phyloP scores from a whole-genome alignment of 2,113 vertebrate genomes.

The Platysternon megacephalum region DNA sequence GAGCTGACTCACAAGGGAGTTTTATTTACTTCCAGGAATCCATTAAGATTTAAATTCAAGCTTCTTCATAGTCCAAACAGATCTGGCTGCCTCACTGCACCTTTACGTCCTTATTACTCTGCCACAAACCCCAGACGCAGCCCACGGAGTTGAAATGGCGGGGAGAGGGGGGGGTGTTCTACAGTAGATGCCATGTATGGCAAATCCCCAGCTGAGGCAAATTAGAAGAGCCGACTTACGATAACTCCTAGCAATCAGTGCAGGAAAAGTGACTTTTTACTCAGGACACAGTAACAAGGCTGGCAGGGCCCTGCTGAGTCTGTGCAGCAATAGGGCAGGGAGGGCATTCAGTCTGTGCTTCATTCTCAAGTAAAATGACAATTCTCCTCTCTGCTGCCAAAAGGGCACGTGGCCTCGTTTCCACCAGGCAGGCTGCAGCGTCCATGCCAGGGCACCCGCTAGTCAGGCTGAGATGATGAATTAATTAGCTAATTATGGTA shows the following conservation, averaged over 20 bases:
- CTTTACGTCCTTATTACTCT: not conserved
- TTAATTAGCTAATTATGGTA: rapidly evolving
- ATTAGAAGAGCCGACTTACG: not conserved
- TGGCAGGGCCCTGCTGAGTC: not conserved
- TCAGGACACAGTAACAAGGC: not conserved
- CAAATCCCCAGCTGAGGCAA: not conserved
- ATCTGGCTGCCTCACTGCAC: not conserved
- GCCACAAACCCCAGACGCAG: not conserved
- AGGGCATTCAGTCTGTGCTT: not conserved
- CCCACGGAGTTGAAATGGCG: not conserved
- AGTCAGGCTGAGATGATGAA: not conserved
- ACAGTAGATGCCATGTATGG: not conserved
- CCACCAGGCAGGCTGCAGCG: not conserved
- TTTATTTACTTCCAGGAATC: not conserved
- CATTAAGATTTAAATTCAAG: not conserved
- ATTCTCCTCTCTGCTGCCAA: not conserved
- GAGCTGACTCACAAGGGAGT: not conserved
- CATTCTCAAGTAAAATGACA: not conserved
- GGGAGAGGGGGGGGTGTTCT: rapidly evolving
- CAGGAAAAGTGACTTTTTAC: not conserved
- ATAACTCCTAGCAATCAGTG: not conserved
- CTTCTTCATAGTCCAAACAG: not conserved
- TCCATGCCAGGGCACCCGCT: not conserved
- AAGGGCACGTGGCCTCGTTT: not conserved
- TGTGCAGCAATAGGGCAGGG: not conserved